Evolutionary conservation across 2,797 vertebrate species (phyloP), one percentile per base, ranked within the genome.

Genomic region (Scarus forsteni): DNA sequence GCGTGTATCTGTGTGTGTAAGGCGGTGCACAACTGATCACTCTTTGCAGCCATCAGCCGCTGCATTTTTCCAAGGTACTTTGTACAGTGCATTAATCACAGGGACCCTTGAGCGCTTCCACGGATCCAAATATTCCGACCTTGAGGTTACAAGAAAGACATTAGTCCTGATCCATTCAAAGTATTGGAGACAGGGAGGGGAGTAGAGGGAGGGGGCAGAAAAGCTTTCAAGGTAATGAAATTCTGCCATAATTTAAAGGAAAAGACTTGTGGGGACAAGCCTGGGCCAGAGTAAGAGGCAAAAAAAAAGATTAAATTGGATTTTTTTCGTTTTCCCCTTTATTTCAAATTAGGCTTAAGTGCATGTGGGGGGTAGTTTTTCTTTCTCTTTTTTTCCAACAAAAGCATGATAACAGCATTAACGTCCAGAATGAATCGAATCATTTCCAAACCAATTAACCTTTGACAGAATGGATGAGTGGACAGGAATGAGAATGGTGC

Each of bases 371-470:
- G 88, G 85, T 87, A 87, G 90, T 90, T 93, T 90, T 92, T 93
- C 89, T 93, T 92, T 90, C 84, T 81, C 52, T 63, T 63, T 80
- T 79, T 85, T 81, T 60, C 42, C 11, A 89, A 92, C 85, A 93
- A 94, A 94, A 92, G 90, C 90, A 94, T 83, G 94, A 95, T 95
- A 95, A 95, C 93, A 92, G 94, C 94, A 95, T 95, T 95, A 95
- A 90, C 62, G 89, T 92, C 88, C 85, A 88, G 91, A 94, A 94
- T 94, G 92, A 95, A 95, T 95, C 89, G 87, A 95, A 95, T 95
- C 92, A 95, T 95, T 95, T 95, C 94, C 93, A 94, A 95, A 94
- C 94, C 95, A 95, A 95, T 95, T 95, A 95, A 95, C 94, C 95
- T 95, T 94, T 94, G 94, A 94, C 93, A 93, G 90, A 93, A 93